Conservation (phyloP, 1,140 invertebrate genomes). For the Leptinotarsa texana region DNA sequence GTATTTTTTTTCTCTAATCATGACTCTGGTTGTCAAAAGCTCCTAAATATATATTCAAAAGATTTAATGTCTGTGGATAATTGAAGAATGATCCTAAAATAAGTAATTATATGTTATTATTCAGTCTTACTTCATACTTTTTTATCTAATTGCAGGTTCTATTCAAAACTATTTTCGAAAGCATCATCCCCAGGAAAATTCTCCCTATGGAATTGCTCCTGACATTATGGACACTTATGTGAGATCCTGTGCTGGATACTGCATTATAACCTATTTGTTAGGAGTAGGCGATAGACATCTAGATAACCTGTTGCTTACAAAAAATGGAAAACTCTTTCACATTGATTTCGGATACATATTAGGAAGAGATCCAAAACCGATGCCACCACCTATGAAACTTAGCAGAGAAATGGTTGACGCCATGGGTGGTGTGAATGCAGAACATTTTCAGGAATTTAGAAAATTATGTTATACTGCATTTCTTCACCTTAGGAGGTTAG, state of each 20-base stretch:
- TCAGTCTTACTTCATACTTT: too few relatives aligned
- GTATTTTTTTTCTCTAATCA: too few relatives aligned
- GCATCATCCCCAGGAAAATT: conserved; percentile 84
- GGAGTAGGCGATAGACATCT: conserved; percentile 98
- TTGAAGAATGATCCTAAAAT: too few relatives aligned
- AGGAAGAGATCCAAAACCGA: conserved; percentile 95
- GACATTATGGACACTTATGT: conserved; percentile 99
- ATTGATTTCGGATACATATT: conserved; percentile 99
- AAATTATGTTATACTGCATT: conserved; percentile 97
- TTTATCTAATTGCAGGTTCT: conserved; percentile 52
- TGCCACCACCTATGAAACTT: conserved; percentile 98
- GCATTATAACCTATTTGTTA: conserved; percentile 96
- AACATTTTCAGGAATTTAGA: conserved; percentile 93
- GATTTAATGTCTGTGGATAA: too few relatives aligned
- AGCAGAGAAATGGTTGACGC: conserved; percentile 99
- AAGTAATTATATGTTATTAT: too few relatives aligned
- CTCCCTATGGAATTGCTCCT: conserved; percentile 85
- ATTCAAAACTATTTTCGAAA: conserved; percentile 91
- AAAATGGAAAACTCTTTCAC: conserved; percentile 91
- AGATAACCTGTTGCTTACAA: conserved; percentile 93
- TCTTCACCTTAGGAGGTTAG: conserved; percentile 82
- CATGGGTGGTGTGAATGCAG: conserved; percentile 93
- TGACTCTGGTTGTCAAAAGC: too few relatives aligned
- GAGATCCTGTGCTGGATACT: conserved; percentile 97
- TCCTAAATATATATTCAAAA: too few relatives aligned